A percentile compares a stretch with the other conserved stretches of the same genome.
phyloP scores from a whole-genome alignment of 2,113 vertebrate genomes.

The Salvator merianae region DNA sequence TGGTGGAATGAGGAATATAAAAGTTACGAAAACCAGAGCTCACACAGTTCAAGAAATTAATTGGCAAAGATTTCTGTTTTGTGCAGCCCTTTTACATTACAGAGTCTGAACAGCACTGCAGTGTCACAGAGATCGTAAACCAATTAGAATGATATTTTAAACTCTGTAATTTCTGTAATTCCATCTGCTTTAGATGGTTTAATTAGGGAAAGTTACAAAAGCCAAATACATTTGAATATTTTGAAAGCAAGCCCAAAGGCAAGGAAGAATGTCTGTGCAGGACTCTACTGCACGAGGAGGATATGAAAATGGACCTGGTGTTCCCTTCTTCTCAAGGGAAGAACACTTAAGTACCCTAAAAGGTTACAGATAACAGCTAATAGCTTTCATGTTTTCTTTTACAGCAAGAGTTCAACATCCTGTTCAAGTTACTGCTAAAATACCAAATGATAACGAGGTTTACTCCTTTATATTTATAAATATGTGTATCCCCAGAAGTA shows the following conservation, averaged over 20 bases:
- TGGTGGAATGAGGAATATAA: slow-evolving; percentile 37
- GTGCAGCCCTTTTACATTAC: slow-evolving; percentile 67
- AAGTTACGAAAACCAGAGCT: slow-evolving; percentile 46
- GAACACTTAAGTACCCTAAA: background rate
- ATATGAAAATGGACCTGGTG: slow-evolving; percentile 16
- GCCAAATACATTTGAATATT: slow-evolving; percentile 83
- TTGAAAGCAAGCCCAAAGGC: slow-evolving; percentile 77
- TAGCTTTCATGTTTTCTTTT: background rate
- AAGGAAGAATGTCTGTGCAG: slow-evolving; percentile 69
- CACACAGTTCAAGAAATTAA: slow-evolving; percentile 75
- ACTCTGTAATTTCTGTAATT: slow-evolving; percentile 81
- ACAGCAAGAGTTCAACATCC: background rate
- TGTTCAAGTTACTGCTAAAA: slow-evolving; percentile 15
- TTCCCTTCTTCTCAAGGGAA: background rate
- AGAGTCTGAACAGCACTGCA: slow-evolving; percentile 72
- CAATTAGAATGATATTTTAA: slow-evolving; percentile 83
- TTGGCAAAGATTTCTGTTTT: slow-evolving; percentile 67
- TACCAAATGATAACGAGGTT: background rate
- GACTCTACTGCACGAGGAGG: slow-evolving; percentile 58
- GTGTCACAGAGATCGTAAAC: slow-evolving; percentile 82
- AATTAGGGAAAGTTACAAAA: slow-evolving; percentile 83
- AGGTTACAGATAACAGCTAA: background rate
- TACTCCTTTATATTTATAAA: too few species aligned
- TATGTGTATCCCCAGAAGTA: background rate
- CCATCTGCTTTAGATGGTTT: slow-evolving; percentile 82